A percentile compares a stretch with the other conserved stretches of the same genome.
phyloP scores from a whole-genome alignment of 2,113 vertebrate genomes.

The Heterotis niloticus region DNA sequence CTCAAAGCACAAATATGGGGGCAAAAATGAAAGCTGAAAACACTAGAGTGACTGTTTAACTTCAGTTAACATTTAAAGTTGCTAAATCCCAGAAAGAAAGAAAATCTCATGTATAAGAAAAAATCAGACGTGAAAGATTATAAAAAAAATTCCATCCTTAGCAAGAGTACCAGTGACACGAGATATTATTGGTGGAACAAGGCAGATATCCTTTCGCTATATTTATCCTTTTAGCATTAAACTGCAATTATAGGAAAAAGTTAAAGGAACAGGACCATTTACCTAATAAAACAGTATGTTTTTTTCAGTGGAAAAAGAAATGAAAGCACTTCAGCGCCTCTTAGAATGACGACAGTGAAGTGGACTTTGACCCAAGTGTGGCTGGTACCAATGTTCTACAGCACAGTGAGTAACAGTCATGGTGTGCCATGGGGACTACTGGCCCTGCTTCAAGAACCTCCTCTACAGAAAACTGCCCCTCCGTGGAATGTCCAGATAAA shows the following conservation, averaged over 20 bases:
- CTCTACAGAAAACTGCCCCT: constrained; percentile 17
- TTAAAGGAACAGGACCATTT: not conserved
- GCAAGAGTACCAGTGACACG: not conserved
- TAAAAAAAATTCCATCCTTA: not conserved
- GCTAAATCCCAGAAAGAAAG: not conserved
- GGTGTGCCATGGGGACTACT: not conserved
- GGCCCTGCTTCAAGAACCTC: not conserved
- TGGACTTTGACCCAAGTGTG: not conserved
- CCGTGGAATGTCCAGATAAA: constrained; percentile 69
- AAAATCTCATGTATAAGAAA: not conserved
- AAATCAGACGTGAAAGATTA: not conserved
- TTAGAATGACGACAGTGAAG: not conserved
- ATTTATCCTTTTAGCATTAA: not conserved
- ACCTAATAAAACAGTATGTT: constrained; percentile 1
- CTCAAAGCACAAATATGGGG: no score
- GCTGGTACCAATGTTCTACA: not conserved
- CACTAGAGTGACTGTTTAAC: no score
- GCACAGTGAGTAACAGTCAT: not conserved
- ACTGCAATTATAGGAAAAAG: not conserved
- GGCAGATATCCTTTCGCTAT: not conserved
- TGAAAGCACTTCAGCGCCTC: not conserved
- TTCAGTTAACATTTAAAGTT: not conserved
- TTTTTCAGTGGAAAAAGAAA: not conserved
- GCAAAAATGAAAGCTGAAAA: no score
- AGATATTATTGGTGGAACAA: not conserved